Base-by-base conservation (phyloP, 2,113 vertebrate genomes). In the Aldabrachelys gigantea region DNA sequence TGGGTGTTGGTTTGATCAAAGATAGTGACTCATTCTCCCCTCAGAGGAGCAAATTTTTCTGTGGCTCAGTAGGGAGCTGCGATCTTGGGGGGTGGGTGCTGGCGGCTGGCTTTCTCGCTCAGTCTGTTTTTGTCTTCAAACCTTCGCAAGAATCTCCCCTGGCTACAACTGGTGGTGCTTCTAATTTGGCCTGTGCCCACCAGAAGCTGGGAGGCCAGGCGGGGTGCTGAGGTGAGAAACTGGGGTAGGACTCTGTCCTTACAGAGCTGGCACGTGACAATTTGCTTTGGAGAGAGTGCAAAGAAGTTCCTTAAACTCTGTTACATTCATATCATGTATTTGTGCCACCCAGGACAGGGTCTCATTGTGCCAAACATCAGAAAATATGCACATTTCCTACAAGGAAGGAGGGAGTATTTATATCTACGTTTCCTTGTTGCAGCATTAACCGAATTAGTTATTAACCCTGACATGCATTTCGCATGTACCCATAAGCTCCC, bases 281-380 rank as follows among this genome's bases (percentile, higher is more conserved):
- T 10, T 3, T 56, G 50, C 27, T 4, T 2, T 35, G 41, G 80
- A 27, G 57, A 6, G 35, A 59, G 56, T 13, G 24, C 54, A 35
- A 0, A 38, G 85, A 6, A 10, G 38, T 10, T 65, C 35, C 24
- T 17, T 38, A 31, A 3, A 25, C 9, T 21, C 53, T 21, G 41
- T 49, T 13, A 47, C 38, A 2, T 24, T 56, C 12, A 41, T 3
- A 47, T n/a, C 0, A 2, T 14, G 3, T 5, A 31, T 14, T 59
- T 1, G 25, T 2, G 8, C 1, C 25, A 0, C 65, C 65, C 65
- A n/a, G 65, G 29, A 35, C 62, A 65, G 65, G 8, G 22, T 3
- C 9, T 57, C 25, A 84, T 8, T 2, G 10, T 2, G n/a, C 10
- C 54, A 84, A 56, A 85, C 62, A 13, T 29, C 38, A 1, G 65